Conservation (phyloP, 2,888 invertebrate species). For the Hypomecis atomaria region DNA sequence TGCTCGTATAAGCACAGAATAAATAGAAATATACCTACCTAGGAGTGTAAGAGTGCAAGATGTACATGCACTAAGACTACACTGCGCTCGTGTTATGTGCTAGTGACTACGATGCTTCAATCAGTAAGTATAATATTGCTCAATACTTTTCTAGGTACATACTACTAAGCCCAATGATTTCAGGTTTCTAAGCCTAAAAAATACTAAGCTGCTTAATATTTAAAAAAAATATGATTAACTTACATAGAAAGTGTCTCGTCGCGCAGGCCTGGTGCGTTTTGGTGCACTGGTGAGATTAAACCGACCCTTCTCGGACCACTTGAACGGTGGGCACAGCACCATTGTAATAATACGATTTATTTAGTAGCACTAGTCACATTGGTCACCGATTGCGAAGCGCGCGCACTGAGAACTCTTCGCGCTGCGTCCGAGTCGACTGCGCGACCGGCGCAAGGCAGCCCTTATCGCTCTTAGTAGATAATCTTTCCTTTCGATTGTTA, state of each 20-base stretch:
- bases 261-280: constrained; percentile 45
- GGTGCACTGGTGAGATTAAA: constrained; percentile 64
- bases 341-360: constrained; percentile 51
- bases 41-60: too few species aligned
- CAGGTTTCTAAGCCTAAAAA: too few species aligned
- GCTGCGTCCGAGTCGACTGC: constrained; percentile 65
- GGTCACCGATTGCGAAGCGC: constrained; percentile 30
- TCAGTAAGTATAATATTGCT: too few species aligned
- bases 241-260: constrained; percentile 72
- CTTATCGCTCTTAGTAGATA: constrained; percentile 75
- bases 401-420: constrained; percentile 70
- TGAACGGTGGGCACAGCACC: constrained; percentile 79
- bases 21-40: too few species aligned
- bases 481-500: constrained; percentile 81
- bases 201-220: background rate
- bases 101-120: too few species aligned
- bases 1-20: background rate
- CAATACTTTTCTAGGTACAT: too few species aligned
- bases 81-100: too few species aligned
- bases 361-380: constrained; percentile 37
- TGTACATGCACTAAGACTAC: too few species aligned
- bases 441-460: constrained; percentile 62
- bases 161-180: background rate
- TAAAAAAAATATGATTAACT: constrained; percentile 50
- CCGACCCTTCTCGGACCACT: constrained; percentile 70